Evolutionary conservation across 2,797 vertebrate species (phyloP), one percentile per base, ranked within the genome.

Genomic region (Hippocampus kuda): DNA sequence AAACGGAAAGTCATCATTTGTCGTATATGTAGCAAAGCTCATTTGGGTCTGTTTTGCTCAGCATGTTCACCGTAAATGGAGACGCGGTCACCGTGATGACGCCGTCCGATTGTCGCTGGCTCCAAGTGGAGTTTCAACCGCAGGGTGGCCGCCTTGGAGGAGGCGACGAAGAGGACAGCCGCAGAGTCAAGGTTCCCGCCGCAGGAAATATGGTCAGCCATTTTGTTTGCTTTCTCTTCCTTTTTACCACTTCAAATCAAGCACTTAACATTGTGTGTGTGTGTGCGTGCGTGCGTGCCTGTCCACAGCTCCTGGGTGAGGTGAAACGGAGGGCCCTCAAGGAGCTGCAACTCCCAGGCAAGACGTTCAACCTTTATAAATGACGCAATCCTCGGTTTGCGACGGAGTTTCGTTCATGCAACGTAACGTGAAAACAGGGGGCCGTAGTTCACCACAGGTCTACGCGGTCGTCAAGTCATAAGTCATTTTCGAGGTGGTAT

Each of bases 311-410:
- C 83, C 86, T 99, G 81, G 83, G 83, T 79, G 93, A 95, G 81
- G 93, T 99, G 80, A 95, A 94, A 78, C 90, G 87, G 84, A 93
- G 91, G 75, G 94, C 94, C 4, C 85, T 94, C 66, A 86, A 88
- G 69, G 93, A 94, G 79, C 88, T 98, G 80, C 88, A 93, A 74
- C 74, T 82, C 18, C 48, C 70, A 84, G 85, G 84, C 84, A 84
- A 67, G 20, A 54, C 18, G 2, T 26, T 59, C 56, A 59, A 59
- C 56, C 1, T 27, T 59, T 27, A 5, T 27, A 59, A 26, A 27
- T 16, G 26, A 1, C 27, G 15, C 16, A 24, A 9, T 54, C 44
- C 56, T 24, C 22, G 11, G 24, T 13, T 56, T 57, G 15, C 22
- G 10, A 24, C 53, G 4, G 46, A 48, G 5, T 51, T 51, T 6